Conservation (phyloP, 2,888 invertebrate species). For the Tubulanus polymorphus region DNA sequence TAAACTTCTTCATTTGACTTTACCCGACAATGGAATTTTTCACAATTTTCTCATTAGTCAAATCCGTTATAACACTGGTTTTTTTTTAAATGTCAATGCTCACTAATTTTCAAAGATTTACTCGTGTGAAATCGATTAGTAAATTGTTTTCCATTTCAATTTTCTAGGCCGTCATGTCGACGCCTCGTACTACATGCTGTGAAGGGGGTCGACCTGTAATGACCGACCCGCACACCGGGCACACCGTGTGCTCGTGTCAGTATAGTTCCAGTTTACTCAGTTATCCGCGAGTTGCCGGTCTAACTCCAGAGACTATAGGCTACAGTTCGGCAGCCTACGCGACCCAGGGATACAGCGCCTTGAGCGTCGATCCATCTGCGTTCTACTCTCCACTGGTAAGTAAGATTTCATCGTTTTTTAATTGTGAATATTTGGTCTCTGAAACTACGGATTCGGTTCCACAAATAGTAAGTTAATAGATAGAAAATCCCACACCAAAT, state of each 20-base stretch:
- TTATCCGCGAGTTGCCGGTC: slow-evolving; percentile 63
- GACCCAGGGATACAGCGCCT: slow-evolving; percentile 32
- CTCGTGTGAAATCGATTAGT: too few species aligned
- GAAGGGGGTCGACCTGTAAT: slow-evolving; percentile 72
- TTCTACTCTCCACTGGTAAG: slow-evolving; percentile 94
- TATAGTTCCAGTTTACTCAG: slow-evolving; percentile 69
- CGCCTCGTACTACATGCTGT: slow-evolving; percentile 62
- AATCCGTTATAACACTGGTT: too few species aligned
- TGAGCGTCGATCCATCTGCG: slow-evolving; percentile 68
- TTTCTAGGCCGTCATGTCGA: slow-evolving; percentile 11
- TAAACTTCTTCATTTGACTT: too few species aligned
- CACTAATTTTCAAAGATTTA: too few species aligned
- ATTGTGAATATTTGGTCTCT: too few species aligned
- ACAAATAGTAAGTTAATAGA: too few species aligned
- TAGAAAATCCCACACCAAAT: too few species aligned
- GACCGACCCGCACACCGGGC: slow-evolving; percentile 49
- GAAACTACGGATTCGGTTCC: too few species aligned
- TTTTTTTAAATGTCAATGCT: too few species aligned
- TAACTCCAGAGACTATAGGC: slow-evolving; percentile 51
- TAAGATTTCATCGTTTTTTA: slow-evolving; percentile 14
- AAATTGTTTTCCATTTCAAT: too few species aligned
- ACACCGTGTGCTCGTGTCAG: slow-evolving; percentile 58
- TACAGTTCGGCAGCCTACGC: slow-evolving; percentile 34
- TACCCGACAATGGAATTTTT: too few species aligned
- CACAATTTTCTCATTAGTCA: too few species aligned